phyloP scores from a whole-genome alignment of 1,140 invertebrate genomes.

The Tenebrio molitor region DNA sequence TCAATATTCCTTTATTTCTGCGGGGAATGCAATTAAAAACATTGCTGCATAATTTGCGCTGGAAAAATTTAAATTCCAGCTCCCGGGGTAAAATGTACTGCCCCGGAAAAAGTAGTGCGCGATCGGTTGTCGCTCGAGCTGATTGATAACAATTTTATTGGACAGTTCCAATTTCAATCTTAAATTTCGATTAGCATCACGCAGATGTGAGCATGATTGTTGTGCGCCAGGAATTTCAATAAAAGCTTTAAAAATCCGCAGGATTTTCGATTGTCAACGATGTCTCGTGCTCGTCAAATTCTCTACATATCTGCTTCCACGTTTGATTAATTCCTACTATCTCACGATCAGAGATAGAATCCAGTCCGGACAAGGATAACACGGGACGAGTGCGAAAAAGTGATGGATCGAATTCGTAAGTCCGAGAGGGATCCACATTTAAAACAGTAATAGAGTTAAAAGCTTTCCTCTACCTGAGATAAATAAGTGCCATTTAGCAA shows the following conservation, averaged over 20 bases:
- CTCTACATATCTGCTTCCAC: slow-evolving; percentile 41
- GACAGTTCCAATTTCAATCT: slow-evolving; percentile 2
- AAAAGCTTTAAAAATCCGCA: slow-evolving; percentile 30
- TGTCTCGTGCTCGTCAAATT: slow-evolving; percentile 42
- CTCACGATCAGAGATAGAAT: slow-evolving; percentile 26
- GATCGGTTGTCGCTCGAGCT: too few relatives aligned
- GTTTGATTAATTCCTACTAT: slow-evolving; percentile 43
- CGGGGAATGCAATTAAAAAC: not conserved
- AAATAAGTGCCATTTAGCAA: slow-evolving; percentile 23
- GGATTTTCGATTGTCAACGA: slow-evolving; percentile 44
- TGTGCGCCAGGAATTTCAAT: slow-evolving; percentile 31
- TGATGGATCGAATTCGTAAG: slow-evolving; percentile 32
- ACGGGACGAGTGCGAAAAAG: slow-evolving; percentile 4
- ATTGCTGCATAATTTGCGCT: slow-evolving; percentile 1
- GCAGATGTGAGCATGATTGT: slow-evolving; percentile 18
- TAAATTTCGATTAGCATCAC: slow-evolving; percentile 13
- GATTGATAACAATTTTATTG: slow-evolving; percentile 30
- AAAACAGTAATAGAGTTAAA: slow-evolving; percentile 40
- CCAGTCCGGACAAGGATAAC: slow-evolving; percentile 15
- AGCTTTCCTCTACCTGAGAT: slow-evolving; percentile 9
- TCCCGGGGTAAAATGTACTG: too few relatives aligned
- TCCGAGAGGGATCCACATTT: not conserved
- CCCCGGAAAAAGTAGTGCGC: too few relatives aligned
- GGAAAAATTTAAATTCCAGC: not conserved
- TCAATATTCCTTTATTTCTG: not conserved